Conservation (phyloP, 2,797 vertebrate genomes). For the Cryptoblepharus egeriae region DNA sequence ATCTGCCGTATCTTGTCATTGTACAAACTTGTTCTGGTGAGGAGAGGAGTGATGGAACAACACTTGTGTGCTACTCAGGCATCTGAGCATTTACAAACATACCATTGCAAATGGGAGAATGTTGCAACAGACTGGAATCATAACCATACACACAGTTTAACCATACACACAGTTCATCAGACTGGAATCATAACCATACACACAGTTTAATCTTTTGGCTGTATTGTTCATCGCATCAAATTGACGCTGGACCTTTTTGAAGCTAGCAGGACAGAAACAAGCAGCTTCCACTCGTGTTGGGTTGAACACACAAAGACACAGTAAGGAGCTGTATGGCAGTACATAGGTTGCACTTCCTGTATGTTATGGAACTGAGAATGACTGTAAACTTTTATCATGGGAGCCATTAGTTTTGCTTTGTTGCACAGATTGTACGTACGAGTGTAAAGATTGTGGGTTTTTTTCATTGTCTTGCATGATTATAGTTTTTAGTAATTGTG, state of each 20-base stretch:
- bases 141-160: not conserved
- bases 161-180: not conserved
- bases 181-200: not conserved
- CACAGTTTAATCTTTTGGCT: not conserved
- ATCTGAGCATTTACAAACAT: not conserved
- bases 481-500: constrained; percentile 73
- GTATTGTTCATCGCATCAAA: not conserved
- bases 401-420: constrained; percentile 69
- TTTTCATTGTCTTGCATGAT: constrained; percentile 70
- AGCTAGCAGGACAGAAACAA: constrained; percentile 29
- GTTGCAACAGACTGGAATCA: not conserved
- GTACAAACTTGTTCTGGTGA: not conserved
- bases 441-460: not conserved
- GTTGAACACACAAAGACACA: not conserved
- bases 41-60: not conserved
- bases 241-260: not conserved
- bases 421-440: constrained; percentile 65
- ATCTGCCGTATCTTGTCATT: not conserved
- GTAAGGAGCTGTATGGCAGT: constrained; percentile 42
- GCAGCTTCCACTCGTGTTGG: constrained; percentile 17
- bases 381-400: constrained; percentile 53
- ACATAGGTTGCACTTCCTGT: constrained; percentile 58
- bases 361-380: constrained; percentile 61
- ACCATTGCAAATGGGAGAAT: not conserved
- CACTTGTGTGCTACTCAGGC: not conserved